These are phyloP conservation scores for Danaus plexippus DNA, from an alignment of 1,140 invertebrate genomes.

Conservation along the genomic window DNA sequence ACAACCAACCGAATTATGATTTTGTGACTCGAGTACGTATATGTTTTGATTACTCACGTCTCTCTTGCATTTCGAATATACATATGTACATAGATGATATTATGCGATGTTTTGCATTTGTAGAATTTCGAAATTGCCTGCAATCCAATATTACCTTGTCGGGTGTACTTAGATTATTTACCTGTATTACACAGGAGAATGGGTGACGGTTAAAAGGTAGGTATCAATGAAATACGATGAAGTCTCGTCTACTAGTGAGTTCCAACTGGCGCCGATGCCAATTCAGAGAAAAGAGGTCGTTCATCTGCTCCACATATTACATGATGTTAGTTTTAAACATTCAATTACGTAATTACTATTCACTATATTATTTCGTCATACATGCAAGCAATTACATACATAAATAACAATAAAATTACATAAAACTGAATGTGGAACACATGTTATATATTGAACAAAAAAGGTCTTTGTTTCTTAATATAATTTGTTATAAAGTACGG, in stretches of 20 bases:
- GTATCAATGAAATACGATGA: conserved; percentile 20
- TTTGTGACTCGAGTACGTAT: conserved; percentile 3
- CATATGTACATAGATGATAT: no score
- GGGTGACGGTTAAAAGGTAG: conserved; percentile 8
- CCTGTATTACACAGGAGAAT: conserved; percentile 10
- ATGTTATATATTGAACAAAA: no score
- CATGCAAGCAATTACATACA: no score
- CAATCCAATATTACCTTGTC: conserved; percentile 18
- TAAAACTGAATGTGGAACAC: no score
- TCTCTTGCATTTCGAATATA: no score
- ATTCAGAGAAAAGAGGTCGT: conserved; percentile 9
- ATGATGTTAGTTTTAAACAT: no score
- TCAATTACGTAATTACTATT: no score
- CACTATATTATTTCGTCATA: no score
- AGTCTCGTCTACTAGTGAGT: conserved; percentile 10
- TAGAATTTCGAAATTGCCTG: conserved; percentile 15
- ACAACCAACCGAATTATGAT: conserved; percentile 14
- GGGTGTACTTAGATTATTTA: conserved; percentile 17
- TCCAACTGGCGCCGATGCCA: conserved; percentile 13
- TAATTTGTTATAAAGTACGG: no score
- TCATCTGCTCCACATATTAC: conserved; percentile 1
- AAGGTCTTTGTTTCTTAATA: no score
- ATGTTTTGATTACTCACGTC: neutral
- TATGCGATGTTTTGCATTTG: no score
- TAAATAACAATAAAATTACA: no score